Base-by-base conservation (phyloP, 2,888 invertebrate genomes). In the Coleophora flavipennella region DNA sequence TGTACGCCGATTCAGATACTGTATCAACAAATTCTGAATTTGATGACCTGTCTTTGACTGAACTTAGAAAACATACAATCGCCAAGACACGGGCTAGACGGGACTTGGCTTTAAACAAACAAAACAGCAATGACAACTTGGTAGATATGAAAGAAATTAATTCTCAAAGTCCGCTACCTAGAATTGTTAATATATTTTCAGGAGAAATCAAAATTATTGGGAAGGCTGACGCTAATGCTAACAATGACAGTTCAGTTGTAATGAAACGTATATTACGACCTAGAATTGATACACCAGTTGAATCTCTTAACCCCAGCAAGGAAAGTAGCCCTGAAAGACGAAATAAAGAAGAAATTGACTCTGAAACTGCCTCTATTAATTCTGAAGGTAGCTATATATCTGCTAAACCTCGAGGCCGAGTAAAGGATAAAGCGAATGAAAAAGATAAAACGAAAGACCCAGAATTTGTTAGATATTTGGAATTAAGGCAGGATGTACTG, bases 401-500 rank as follows among this genome's bases (percentile, higher is more conserved):
- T 32, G 36, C 45, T 26, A 67, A 53, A 51, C 55, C 59, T 25
- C 68, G 52, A 50, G n/a, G 50, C 4, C 3, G 20, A 11, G 28
- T 13, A 36, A 12, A 40, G 41, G 28, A 27, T 33, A 8, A 7
- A 10, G 39, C 10, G 13, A 10, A 31, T 12, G 38, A 43, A 38
- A 49, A 49, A 31, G 53, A 60, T 39, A 55, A 51, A 8, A 50
- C 57, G 28, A 51, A 69, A 11, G 64, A 74, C 39, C 59, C 66
- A 9, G 78, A 84, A 35, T 87, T 87, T 43, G 57, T 84, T 10
- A 68, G 84, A 48, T 87, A 85, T 57, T 57, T 81, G 25, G 79
- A 85, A 46, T 47, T 80, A 14, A 76, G 72, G 49, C 79, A 77
- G 51, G 85, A 87, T 48, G 56, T 64, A 13, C 53, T 86, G 9